These are phyloP conservation scores for Pherbina coryleti DNA, from an alignment of 2,888 invertebrate species.

Conservation along the genomic window DNA sequence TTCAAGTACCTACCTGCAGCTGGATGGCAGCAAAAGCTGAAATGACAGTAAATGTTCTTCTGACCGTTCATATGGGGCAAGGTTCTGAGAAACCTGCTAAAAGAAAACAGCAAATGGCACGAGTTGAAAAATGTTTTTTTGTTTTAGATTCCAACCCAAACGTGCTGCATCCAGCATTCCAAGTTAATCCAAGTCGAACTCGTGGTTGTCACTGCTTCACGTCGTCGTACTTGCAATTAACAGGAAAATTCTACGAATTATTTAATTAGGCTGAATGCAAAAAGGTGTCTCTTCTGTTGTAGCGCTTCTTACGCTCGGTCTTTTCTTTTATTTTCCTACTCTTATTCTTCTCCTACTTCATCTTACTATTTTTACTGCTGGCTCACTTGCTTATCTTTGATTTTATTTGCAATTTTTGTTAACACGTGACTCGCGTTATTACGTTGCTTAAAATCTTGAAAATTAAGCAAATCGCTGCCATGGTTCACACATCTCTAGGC, in stretches of 20 bases:
- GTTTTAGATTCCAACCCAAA: not conserved
- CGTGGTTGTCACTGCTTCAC: not conserved
- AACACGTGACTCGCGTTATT: conserved; percentile 35
- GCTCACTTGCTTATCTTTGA: conserved; percentile 4
- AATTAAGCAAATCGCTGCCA: conserved; percentile 33
- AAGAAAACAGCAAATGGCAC: no score
- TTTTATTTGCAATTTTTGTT: conserved; percentile 25
- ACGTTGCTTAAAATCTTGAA: conserved; percentile 17
- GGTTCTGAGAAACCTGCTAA: no score
- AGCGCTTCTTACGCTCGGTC: not conserved
- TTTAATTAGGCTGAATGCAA: conserved; percentile 65
- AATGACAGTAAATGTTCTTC: no score
- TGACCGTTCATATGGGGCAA: no score
- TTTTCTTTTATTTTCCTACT: not conserved
- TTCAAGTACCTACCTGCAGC: no score
- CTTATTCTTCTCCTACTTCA: not conserved
- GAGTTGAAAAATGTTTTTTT: no score
- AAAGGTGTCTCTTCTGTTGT: conserved; percentile 35
- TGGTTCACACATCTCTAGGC: not conserved
- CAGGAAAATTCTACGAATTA: conserved; percentile 70
- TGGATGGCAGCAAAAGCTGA: no score
- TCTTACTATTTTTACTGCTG: not conserved
- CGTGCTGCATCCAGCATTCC: not conserved
- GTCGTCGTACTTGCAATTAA: conserved; percentile 66
- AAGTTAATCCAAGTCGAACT: not conserved